phyloP scores from a whole-genome alignment of 2,888 invertebrate genomes.

The Macropis europaea region DNA sequence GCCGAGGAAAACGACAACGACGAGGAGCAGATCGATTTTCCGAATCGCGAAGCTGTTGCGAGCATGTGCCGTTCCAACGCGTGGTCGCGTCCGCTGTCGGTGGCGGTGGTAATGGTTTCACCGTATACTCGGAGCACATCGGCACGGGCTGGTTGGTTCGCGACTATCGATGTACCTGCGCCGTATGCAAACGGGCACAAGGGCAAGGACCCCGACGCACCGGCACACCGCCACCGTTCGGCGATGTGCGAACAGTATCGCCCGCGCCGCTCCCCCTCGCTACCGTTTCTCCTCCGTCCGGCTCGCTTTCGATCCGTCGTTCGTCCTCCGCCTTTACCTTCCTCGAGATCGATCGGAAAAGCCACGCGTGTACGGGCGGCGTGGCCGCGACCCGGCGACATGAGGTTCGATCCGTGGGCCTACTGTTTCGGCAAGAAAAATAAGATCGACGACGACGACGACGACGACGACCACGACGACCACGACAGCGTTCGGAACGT shows the following conservation, averaged over 20 bases:
- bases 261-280: neutral
- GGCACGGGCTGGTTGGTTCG: conserved; percentile 32
- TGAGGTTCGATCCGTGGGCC: conserved; percentile 72
- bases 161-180: conserved; percentile 74
- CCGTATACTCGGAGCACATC: too few relatives aligned
- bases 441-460: conserved; percentile 64
- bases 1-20: too few relatives aligned
- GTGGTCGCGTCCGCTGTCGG: neutral
- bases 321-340: neutral
- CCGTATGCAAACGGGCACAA: conserved; percentile 69
- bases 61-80: conserved; percentile 27
- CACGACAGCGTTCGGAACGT: neutral
- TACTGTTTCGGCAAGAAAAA: conserved; percentile 72
- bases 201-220: conserved; percentile 76
- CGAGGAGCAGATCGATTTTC: conserved; percentile 50
- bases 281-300: neutral
- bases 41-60: conserved; percentile 5
- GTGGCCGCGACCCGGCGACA: conserved; percentile 14
- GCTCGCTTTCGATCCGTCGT: neutral
- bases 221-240: conserved; percentile 59
- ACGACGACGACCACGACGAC: conserved; percentile 5
- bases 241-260: neutral
- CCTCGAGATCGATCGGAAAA: neutral
- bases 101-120: too few relatives aligned
- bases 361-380: neutral